Percentiles rank a stretch among this genome's conserved stretches.
Evolutionary conservation across 1,140 invertebrate species (phyloP).

Genomic region (Procambarus clarkii): DNA sequence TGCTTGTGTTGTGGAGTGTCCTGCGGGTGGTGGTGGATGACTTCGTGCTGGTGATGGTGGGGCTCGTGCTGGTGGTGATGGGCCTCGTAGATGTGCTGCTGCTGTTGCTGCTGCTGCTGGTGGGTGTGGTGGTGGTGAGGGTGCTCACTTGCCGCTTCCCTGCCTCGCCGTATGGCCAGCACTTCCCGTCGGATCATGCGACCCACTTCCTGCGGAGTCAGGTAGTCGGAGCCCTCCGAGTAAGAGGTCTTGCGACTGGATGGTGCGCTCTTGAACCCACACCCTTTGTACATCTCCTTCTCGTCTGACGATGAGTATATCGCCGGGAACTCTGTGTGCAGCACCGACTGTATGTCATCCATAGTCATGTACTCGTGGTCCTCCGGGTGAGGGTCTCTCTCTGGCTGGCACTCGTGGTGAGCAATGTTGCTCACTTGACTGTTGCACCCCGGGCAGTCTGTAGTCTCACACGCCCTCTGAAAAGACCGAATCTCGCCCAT

Average conservation of each 20-base stretch:
- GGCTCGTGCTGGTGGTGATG: conserved; percentile 18
- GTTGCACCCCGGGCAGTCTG: conserved; percentile 54
- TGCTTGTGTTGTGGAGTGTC: conserved; percentile 50
- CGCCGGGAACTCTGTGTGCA: conserved; percentile 67
- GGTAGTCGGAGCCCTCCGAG: conserved; percentile 68
- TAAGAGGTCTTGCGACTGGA: conserved; percentile 69
- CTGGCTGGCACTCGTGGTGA: conserved; percentile 47
- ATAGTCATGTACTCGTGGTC: conserved; percentile 71
- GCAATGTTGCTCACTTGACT: not conserved
- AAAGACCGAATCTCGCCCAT: conserved; percentile 60
- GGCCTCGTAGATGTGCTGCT: not conserved
- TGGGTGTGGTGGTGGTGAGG: conserved; percentile 3
- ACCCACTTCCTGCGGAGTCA: conserved; percentile 71
- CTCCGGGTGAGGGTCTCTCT: conserved; percentile 48
- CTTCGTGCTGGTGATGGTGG: conserved; percentile 31
- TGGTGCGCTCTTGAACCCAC: conserved; percentile 67
- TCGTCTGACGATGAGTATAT: conserved; percentile 62
- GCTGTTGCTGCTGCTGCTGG: not conserved
- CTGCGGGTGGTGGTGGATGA: conserved; percentile 15
- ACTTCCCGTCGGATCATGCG: conserved; percentile 69
- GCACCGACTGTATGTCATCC: conserved; percentile 71
- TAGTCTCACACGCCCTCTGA: conserved; percentile 45
- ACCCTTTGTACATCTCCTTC: conserved; percentile 57
- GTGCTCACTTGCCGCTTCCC: conserved; percentile 22
- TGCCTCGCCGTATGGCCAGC: conserved; percentile 16